Evolutionary conservation across 2,797 vertebrate species (phyloP).

Genomic region (Coccyzus lansbergi): DNA sequence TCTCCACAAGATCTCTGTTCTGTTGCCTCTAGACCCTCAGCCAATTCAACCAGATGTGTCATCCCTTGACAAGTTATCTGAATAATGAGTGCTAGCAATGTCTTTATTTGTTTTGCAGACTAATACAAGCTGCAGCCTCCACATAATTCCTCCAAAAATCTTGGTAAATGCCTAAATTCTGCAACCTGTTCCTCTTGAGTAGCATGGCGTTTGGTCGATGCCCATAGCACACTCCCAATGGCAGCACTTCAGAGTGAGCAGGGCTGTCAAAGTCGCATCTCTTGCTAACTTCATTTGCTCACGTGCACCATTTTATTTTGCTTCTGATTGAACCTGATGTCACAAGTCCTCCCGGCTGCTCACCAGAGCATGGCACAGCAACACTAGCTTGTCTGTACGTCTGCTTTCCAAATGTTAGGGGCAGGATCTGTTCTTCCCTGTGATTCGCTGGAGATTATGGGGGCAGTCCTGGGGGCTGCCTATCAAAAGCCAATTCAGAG

Average conservation of each 20-base stretch:
- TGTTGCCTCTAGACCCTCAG: neutral
- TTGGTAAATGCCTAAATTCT: conserved; percentile 69
- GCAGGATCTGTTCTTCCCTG: neutral
- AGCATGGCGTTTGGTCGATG: conserved; percentile 6
- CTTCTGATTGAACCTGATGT: conserved; percentile 54
- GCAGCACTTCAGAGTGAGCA: conserved; percentile 27
- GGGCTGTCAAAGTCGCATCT: conserved; percentile 19
- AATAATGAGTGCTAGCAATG: neutral
- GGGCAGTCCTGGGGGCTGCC: neutral
- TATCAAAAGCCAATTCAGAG: neutral
- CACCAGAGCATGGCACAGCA: conserved; percentile 53
- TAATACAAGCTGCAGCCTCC: conserved; percentile 71
- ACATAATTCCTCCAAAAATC: conserved; percentile 62
- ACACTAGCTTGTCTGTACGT: conserved; percentile 42
- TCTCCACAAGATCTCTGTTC: neutral
- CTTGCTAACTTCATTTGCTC: conserved; percentile 22
- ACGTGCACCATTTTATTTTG: conserved; percentile 45
- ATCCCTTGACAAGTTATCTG: neutral
- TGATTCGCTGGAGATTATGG: neutral
- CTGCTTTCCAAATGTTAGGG: neutral
- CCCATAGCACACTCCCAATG: neutral
- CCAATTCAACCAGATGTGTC: neutral
- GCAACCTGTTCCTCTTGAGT: conserved; percentile 29
- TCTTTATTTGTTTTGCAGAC: conserved; percentile 77
- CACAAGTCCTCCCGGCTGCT: conserved; percentile 61